A percentile compares a stretch with the other conserved stretches of the same genome.
phyloP scores from a whole-genome alignment of 2,797 vertebrate species.

The Coracias cyanogaster region DNA sequence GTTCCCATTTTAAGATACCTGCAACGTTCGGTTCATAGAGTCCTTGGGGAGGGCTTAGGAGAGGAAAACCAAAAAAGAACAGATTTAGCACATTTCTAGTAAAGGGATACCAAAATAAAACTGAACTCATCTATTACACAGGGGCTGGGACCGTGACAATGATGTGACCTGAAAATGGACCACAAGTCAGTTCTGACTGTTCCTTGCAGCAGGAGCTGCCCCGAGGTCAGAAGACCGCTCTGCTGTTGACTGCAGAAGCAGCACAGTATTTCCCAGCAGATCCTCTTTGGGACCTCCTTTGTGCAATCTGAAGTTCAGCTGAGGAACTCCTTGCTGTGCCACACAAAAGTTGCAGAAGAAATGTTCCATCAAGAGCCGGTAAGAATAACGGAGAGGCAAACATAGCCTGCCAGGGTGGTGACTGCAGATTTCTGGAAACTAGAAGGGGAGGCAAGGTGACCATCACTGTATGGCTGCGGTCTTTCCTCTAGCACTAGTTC shows the following conservation, averaged over 20 bases:
- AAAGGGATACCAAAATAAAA: neutral
- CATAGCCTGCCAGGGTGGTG: too few relatives aligned
- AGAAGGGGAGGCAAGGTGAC: neutral
- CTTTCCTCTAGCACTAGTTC: neutral
- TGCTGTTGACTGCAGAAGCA: neutral
- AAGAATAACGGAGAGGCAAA: accelerated
- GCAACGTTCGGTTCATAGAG: neutral
- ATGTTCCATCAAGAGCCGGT: neutral
- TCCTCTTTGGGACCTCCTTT: neutral
- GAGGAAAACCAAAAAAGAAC: accelerated
- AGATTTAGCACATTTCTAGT: neutral
- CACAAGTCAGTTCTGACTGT: neutral
- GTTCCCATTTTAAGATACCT: neutral
- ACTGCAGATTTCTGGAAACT: neutral
- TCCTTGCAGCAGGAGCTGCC: neutral
- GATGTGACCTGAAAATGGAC: neutral
- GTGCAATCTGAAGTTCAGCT: neutral
- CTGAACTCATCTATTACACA: neutral
- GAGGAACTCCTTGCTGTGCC: accelerated
- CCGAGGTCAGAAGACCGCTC: accelerated
- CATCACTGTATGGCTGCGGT: accelerated
- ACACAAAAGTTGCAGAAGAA: neutral
- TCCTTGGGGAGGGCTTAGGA: neutral
- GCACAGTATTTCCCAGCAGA: neutral
- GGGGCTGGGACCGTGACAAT: neutral